Conservation (phyloP, 1,140 invertebrate species). For the Eciton burchellii region DNA sequence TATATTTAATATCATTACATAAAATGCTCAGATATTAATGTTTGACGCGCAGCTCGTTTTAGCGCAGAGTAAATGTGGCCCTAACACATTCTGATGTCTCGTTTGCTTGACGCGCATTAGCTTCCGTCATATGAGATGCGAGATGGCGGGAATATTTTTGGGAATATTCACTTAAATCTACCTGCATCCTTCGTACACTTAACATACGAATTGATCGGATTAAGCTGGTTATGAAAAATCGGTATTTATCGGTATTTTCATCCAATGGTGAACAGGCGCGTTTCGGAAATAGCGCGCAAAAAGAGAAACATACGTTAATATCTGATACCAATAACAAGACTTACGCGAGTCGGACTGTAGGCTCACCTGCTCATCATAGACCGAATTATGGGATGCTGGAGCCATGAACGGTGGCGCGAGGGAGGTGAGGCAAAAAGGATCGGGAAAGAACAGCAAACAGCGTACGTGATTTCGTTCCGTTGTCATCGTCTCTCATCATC, state of each 20-base stretch:
- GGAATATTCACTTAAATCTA: not conserved
- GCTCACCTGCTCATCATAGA: not conserved
- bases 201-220: not conserved
- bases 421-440: not conserved
- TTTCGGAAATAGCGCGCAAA: not conserved
- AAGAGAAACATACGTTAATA: not conserved
- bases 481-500: not conserved
- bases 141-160: not conserved
- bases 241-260: not conserved
- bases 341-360: not conserved
- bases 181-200: not conserved
- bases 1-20: not conserved
- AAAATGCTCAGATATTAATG: not conserved
- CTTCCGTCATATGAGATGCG: not conserved
- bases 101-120: not conserved
- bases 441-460: conserved; percentile 2
- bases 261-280: too few relatives aligned
- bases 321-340: not conserved
- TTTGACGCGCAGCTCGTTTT: not conserved
- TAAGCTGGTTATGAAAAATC: not conserved
- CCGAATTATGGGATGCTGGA: not conserved
- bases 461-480: conserved; percentile 4
- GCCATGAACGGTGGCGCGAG: too few relatives aligned
- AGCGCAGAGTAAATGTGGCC: not conserved
- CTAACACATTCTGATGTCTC: not conserved